Evolutionary conservation across 2,888 invertebrate genomes (phyloP).

Genomic region (Panzeria rudis): DNA sequence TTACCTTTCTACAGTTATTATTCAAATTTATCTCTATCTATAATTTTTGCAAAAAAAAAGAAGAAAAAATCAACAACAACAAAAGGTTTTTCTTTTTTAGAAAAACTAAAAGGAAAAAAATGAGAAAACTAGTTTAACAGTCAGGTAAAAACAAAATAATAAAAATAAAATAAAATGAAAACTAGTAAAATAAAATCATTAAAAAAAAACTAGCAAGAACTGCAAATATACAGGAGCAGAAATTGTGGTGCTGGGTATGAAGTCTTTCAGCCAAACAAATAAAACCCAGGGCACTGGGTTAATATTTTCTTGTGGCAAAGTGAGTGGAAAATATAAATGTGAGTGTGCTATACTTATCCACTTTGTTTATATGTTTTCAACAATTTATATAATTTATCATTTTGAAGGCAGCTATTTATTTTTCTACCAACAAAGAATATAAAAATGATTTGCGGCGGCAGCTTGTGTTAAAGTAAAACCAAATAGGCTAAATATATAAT

Average conservation of each 20-base stretch:
- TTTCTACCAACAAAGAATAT: not conserved
- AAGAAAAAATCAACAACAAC: constrained; percentile 52
- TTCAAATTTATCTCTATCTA: constrained; percentile 67
- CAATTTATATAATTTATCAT: constrained; percentile 46
- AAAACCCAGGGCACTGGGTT: constrained; percentile 73
- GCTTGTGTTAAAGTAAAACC: not conserved
- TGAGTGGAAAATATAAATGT: not conserved
- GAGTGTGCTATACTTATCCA: not conserved
- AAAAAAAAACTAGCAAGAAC: not conserved
- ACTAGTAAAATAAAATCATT: constrained; percentile 15
- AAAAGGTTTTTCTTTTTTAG: constrained; percentile 76
- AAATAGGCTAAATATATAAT: constrained; percentile 22
- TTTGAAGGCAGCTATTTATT: constrained; percentile 19
- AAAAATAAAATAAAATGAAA: constrained; percentile 5
- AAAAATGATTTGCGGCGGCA: constrained; percentile 1
- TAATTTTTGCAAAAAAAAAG: constrained; percentile 12
- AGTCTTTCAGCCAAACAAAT: constrained; percentile 64
- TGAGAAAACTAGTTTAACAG: constrained; percentile 73
- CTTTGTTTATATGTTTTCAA: constrained; percentile 7
- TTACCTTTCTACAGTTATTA: constrained; percentile 69
- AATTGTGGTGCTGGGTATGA: constrained; percentile 34
- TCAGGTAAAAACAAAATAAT: not conserved
- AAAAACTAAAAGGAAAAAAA: constrained; percentile 72
- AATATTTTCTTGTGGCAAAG: constrained; percentile 33
- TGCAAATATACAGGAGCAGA: constrained; percentile 24